Evolutionary conservation across 1,140 invertebrate species (phyloP).

Genomic region (Reticulitermes speratus): DNA sequence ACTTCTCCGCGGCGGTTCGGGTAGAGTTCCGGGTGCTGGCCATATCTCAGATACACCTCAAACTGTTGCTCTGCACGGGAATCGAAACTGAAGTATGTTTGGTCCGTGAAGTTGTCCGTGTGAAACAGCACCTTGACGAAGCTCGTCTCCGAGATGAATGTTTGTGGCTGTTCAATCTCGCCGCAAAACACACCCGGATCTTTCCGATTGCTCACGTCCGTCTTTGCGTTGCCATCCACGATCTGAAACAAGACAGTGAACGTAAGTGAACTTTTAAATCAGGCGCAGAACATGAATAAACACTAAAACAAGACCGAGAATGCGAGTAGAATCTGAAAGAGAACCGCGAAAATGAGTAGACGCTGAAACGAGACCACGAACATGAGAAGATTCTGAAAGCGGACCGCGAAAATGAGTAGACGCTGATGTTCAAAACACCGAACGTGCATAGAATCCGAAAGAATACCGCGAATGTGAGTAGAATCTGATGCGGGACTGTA

Average conservation of each 20-base stretch:
- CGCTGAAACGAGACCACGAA: no score
- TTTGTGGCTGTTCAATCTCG: constrained; percentile 88
- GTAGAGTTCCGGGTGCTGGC: constrained; percentile 88
- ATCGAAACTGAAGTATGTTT: constrained; percentile 78
- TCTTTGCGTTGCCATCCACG: constrained; percentile 80
- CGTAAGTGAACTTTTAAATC: background rate
- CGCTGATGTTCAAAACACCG: no score
- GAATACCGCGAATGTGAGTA: no score
- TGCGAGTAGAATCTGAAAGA: no score
- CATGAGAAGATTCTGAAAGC: no score
- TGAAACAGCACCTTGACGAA: constrained; percentile 88
- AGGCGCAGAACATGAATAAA: constrained; percentile 36
- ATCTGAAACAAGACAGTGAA: constrained; percentile 57
- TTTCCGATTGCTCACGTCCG: constrained; percentile 79
- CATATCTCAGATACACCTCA: constrained; percentile 84
- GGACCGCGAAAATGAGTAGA: no score
- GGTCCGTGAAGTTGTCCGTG: constrained; percentile 88
- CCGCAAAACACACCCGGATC: constrained; percentile 88
- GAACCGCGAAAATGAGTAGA: no score
- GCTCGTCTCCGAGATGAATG: constrained; percentile 90
- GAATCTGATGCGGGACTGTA: no score
- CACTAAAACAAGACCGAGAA: no score
- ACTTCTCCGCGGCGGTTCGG: constrained; percentile 84
- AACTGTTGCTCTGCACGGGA: constrained; percentile 83
- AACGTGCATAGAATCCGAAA: no score